These are phyloP conservation scores for Harmothoe impar DNA, from an alignment of 2,888 invertebrate genomes.

Conservation along the genomic window DNA sequence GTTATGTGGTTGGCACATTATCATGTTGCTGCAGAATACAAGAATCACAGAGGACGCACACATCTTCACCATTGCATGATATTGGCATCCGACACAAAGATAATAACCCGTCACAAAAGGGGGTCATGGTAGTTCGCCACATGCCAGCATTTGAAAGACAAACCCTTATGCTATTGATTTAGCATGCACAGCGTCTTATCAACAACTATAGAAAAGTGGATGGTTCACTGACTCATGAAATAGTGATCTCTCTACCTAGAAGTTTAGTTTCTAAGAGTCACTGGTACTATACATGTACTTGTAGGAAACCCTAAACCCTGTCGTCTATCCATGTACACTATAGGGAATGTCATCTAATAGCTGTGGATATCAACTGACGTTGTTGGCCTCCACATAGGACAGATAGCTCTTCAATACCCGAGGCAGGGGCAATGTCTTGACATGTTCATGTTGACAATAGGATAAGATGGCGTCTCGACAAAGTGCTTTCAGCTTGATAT, in stretches of 20 bases:
- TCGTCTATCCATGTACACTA: neutral
- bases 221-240: slow-evolving; percentile 15
- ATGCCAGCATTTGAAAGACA: too few species aligned
- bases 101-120: too few species aligned
- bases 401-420: neutral
- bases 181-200: too few species aligned
- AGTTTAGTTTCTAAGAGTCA: neutral
- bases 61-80: too few species aligned
- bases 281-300: neutral
- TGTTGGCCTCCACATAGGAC: slow-evolving; percentile 15
- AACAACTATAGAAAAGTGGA: neutral
- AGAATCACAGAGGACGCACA: too few species aligned
- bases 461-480: slow-evolving; percentile 50
- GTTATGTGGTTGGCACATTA: too few species aligned
- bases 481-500: slow-evolving; percentile 45
- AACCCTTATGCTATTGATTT: too few species aligned
- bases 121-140: too few species aligned
- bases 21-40: too few species aligned
- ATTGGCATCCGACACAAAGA: too few species aligned
- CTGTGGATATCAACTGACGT: neutral
- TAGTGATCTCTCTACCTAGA: neutral
- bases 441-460: slow-evolving; percentile 1
- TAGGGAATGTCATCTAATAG: neutral
- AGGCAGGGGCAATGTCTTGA: slow-evolving; percentile 46
- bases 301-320: neutral